These are phyloP conservation scores for Ameiurus melas DNA, from an alignment of 2,113 vertebrate genomes.

Conservation along the genomic window DNA sequence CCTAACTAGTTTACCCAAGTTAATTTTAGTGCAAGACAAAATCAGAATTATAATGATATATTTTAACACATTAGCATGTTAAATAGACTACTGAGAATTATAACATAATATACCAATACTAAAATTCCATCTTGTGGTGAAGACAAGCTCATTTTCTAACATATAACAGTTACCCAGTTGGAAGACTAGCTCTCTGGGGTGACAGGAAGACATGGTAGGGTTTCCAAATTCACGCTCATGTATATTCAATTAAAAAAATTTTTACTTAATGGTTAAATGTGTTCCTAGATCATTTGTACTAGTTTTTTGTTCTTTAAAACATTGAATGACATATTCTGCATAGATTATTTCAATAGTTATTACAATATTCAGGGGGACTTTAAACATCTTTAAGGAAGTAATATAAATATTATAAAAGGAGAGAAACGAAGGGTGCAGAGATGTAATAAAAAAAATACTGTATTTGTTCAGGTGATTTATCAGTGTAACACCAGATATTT, in stretches of 20 bases:
- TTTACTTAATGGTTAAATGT: neutral
- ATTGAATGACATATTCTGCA: neutral
- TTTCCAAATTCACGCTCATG: neutral
- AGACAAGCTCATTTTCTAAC: neutral
- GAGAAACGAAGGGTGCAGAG: neutral
- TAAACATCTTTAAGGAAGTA: neutral
- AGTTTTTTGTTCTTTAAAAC: neutral
- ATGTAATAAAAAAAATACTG: too few relatives aligned
- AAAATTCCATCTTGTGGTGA: neutral
- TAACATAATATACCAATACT: neutral
- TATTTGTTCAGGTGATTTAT: neutral
- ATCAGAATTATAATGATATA: neutral
- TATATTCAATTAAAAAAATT: neutral
- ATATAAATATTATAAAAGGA: neutral
- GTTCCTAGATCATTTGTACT: neutral
- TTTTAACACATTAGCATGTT: neutral
- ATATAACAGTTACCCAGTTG: neutral
- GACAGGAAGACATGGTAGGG: neutral
- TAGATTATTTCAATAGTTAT: neutral
- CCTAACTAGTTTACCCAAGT: neutral
- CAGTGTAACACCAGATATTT: neutral
- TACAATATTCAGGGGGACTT: neutral
- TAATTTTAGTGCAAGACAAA: neutral
- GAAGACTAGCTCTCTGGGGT: neutral
- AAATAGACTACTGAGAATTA: neutral